A percentile compares a stretch with the other conserved stretches of the same genome.
Evolutionary conservation across 2,888 invertebrate genomes (phyloP).

Genomic region (Ennomos erosarius): DNA sequence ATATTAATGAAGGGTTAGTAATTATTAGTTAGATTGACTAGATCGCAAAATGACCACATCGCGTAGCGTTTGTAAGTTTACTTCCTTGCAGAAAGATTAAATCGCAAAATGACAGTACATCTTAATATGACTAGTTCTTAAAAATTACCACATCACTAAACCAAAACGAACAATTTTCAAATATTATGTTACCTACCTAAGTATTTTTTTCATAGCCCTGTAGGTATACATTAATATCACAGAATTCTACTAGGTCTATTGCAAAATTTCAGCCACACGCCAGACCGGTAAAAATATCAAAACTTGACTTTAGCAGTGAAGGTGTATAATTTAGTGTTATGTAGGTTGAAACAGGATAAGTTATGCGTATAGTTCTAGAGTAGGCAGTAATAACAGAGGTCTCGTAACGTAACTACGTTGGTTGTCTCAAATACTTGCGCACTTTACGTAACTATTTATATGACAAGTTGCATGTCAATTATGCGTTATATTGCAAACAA

Average conservation of each 20-base stretch:
- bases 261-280: conserved; percentile 41
- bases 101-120: too few species aligned
- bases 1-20: too few species aligned
- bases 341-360: conserved; percentile 60
- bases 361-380: conserved; percentile 59
- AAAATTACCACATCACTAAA: too few species aligned
- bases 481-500: conserved; percentile 56
- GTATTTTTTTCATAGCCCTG: conserved; percentile 33
- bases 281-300: conserved; percentile 53
- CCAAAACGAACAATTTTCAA: conserved; percentile 8
- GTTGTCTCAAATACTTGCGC: conserved; percentile 57
- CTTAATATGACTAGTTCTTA: too few species aligned
- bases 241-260: conserved; percentile 27
- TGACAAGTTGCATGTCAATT: conserved; percentile 63
- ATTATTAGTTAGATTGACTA: too few species aligned
- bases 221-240: conserved; percentile 29
- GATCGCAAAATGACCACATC: too few species aligned
- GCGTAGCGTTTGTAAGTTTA: too few species aligned
- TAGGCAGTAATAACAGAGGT: conserved; percentile 57
- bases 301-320: conserved; percentile 59
- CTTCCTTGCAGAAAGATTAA: too few species aligned
- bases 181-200: conserved; percentile 24
- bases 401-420: conserved; percentile 63
- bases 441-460: conserved; percentile 74
- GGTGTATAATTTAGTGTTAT: conserved; percentile 49